Evolutionary conservation across 2,888 invertebrate genomes (phyloP), one percentile per base, ranked within the genome.

Genomic region (Epirrhoe alternata): DNA sequence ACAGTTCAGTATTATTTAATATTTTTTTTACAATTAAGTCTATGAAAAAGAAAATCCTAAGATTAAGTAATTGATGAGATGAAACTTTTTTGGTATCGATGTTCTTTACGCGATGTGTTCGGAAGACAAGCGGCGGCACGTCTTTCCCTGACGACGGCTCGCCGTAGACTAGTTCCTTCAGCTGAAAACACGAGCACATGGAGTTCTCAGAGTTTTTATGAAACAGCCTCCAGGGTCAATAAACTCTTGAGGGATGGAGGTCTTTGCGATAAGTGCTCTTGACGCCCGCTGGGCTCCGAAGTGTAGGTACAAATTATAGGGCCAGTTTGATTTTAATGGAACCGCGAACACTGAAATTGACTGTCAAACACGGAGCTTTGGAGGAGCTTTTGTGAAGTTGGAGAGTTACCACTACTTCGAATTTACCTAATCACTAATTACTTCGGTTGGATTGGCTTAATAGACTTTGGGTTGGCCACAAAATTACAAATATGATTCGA

Each of bases 171-270:
- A 85, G 74, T 75, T 80, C 73, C 79, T 83, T 83, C 81, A 81
- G 80, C 87, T 88, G 88, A 88, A 89, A 88, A 84, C 81, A 85
- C 82, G 80, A 85, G 78, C 85, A 84, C 83, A 82, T 82, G 82
- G 81, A 77, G 73, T 47, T 61, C 85, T 83, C 84, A 81, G 85
- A 82, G 73, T 81, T 89, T 88, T 86, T 88, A 82, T 85, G 84
- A 88, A 83, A 85, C 77, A 80, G 82, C 83, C 83, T 83, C 75
- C 76, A 74, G 83, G 90, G 89, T 90, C 89, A 86, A 74, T 85
- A 83, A 90, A 86, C 91, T 84, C 64, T 79, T 71, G 78, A 79
- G 85, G 84, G 86, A 86, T 86, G 83, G 82, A 79, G 82, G 77
- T 79, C 78, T 79, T 71, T 74, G 66, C 73, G 73, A 65, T 79